Evolutionary conservation across 2,888 invertebrate species (phyloP), one percentile per base, ranked within the genome.

Genomic region (Hirtodrosophila histrioides): DNA sequence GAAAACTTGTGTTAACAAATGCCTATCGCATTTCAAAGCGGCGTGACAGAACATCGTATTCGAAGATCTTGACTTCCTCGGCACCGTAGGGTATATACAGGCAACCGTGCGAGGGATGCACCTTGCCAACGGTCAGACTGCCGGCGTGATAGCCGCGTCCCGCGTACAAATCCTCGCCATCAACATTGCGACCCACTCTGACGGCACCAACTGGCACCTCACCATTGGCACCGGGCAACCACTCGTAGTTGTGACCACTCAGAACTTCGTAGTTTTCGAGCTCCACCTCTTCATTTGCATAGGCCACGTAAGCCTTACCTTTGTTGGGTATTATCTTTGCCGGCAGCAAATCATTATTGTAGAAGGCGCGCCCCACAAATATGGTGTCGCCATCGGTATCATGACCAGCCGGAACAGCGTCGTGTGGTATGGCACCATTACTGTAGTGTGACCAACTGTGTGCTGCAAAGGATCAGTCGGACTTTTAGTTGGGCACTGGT

Each of bases 371-470:
- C 0, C 96, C 96, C 0, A 96, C 95, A 89, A 93, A 96, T 82
- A 97, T 95, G 50, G 93, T 92, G 0, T 93, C 93, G 0, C 96
- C 96, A 78, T 96, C 96, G 10, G 91, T 91, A 85, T 96, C 96
- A 1, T 93, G 93, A 23, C 96, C 96, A 41, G 93, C 94, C 5
- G 82, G 80, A 0, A 95, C 93, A 1, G 94, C 94, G 12, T 74
- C 58, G 11, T 78, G 64, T 1, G 91, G 80, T 12, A 89, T 33
- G 8, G 63, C 50, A 31, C 89, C 91, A 49, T 73, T 54, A 0
- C 92, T 92, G 5, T 90, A 85, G 39, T 94, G 94, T 29, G 94
- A 80, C 69, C 92, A 90, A 39, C 92, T 92, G 64, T 92, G 92
- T 29, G 92, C 90, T 56, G 83, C 24, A 64, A 57, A 37, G 50